A percentile compares a stretch with the other conserved stretches of the same genome.
These are phyloP conservation scores for Catostomus latipinnis DNA, from an alignment of 2,797 vertebrate genomes.

Conservation along the genomic window DNA sequence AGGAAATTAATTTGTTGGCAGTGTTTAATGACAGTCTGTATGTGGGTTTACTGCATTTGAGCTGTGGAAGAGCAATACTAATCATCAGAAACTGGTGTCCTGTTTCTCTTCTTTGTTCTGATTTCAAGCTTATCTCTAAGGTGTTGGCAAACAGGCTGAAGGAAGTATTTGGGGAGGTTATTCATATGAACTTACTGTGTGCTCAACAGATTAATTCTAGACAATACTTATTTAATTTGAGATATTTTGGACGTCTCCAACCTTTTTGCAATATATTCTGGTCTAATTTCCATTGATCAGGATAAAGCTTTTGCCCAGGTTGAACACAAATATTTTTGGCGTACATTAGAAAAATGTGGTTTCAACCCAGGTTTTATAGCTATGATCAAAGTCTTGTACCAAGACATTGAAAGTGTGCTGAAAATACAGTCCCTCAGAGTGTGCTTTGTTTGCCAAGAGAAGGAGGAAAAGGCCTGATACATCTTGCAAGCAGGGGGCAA, in stretches of 20 bases:
- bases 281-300: neutral
- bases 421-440: neutral
- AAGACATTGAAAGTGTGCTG: neutral
- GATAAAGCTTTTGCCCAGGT: too few species aligned
- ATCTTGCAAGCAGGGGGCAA: too few species aligned
- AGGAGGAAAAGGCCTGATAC: neutral
- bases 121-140: too few species aligned
- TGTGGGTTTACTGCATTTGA: too few species aligned
- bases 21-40: neutral
- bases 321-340: too few species aligned
- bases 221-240: neutral
- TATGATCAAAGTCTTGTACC: neutral
- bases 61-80: neutral
- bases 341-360: neutral
- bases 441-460: neutral
- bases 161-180: neutral
- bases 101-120: too few species aligned
- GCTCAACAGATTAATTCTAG: neutral
- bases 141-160: neutral
- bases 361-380: neutral
- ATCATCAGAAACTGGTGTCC: too few species aligned
- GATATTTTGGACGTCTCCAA: neutral
- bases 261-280: neutral
- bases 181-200: neutral
- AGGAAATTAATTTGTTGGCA: neutral